These are phyloP conservation scores for Jaculus jaculus DNA, from an alignment of 2,113 vertebrate species.

Conservation along the genomic window DNA sequence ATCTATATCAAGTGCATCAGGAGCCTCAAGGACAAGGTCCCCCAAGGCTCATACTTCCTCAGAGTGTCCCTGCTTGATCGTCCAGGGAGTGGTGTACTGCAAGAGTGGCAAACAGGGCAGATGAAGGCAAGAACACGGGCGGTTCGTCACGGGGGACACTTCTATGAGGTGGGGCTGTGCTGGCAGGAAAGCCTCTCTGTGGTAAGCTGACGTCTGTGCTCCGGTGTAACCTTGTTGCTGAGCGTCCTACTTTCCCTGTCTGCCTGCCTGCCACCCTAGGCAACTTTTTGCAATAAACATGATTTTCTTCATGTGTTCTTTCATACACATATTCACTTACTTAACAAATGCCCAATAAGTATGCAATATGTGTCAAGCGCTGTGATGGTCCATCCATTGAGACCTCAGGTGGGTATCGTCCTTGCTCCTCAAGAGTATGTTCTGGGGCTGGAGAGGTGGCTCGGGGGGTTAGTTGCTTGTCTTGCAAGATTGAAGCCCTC, in stretches of 20 bases:
- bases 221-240: background rate
- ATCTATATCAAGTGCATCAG: slow-evolving; percentile 89
- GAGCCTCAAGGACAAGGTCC: slow-evolving; percentile 92
- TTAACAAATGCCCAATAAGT: background rate
- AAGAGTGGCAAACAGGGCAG: slow-evolving; percentile 76
- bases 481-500: too few relatives aligned
- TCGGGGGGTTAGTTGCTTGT: too few relatives aligned
- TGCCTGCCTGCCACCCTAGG: background rate
- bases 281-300: background rate
- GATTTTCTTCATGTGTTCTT: background rate
- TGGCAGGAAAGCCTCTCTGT: slow-evolving; percentile 89
- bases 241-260: background rate
- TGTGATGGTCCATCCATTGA: background rate
- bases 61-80: slow-evolving; percentile 86
- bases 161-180: slow-evolving; percentile 87
- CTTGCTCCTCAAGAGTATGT: background rate
- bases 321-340: background rate
- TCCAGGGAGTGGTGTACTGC: slow-evolving; percentile 85
- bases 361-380: too few relatives aligned
- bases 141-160: slow-evolving; percentile 86
- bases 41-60: slow-evolving; percentile 89
- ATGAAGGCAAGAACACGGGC: slow-evolving; percentile 79
- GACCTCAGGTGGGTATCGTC: background rate
- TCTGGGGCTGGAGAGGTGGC: too few relatives aligned
- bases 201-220: slow-evolving; percentile 85